A percentile compares a stretch with the other conserved stretches of the same genome.
phyloP scores from a whole-genome alignment of 2,113 vertebrate genomes.

The Lophotis ruficrista region DNA sequence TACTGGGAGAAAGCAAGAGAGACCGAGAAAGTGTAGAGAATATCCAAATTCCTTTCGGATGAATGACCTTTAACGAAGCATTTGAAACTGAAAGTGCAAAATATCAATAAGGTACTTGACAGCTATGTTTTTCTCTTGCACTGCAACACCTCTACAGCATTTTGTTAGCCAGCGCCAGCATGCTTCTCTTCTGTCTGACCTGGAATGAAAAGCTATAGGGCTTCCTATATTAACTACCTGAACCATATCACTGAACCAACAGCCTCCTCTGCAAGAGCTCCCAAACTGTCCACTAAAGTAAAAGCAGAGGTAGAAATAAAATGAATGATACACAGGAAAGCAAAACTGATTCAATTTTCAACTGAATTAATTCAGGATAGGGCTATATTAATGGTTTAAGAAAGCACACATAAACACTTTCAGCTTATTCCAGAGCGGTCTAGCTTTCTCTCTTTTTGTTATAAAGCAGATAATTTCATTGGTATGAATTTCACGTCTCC shows the following conservation, averaged over 20 bases:
- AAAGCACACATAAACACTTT: not conserved
- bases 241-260: not conserved
- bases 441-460: not conserved
- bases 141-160: not conserved
- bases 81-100: slow-evolving; percentile 11
- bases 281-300: not conserved
- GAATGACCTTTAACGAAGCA: slow-evolving; percentile 5
- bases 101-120: not conserved
- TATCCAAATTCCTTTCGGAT: not conserved
- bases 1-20: not conserved
- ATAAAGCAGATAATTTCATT: not conserved
- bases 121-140: not conserved
- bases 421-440: not conserved
- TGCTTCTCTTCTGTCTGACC: not conserved
- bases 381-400: not conserved
- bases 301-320: not conserved
- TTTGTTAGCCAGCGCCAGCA: not conserved
- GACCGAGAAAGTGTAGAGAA: not conserved
- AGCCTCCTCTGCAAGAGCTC: not conserved
- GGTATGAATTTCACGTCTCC: not conserved
- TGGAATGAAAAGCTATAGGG: not conserved
- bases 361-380: not conserved
- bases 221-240: not conserved
- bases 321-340: not conserved
- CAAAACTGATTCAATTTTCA: not conserved